A percentile compares a stretch with the other conserved stretches of the same genome.
Conservation (phyloP, 2,888 invertebrate species). For the Fragum sueziense region DNA sequence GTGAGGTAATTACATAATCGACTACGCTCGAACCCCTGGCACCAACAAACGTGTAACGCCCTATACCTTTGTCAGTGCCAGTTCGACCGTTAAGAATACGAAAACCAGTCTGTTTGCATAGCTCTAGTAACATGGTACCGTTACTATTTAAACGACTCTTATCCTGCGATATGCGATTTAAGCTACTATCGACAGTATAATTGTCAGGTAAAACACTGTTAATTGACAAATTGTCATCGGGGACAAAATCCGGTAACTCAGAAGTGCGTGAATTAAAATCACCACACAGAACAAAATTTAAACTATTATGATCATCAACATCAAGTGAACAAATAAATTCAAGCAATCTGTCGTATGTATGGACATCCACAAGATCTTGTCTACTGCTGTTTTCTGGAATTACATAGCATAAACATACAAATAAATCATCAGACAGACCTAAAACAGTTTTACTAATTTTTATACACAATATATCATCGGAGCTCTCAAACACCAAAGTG, state of each 20-base stretch:
- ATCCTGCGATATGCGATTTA: constrained; percentile 6
- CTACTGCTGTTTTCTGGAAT: background rate
- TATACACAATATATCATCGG: constrained; percentile 15
- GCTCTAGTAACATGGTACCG: constrained; percentile 8
- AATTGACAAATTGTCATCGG: background rate
- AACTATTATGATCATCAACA: background rate
- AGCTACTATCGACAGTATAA: background rate
- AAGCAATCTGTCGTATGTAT: constrained; percentile 1
- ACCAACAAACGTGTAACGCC: constrained; percentile 15
- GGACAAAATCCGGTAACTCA: background rate
- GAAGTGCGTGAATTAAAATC: background rate
- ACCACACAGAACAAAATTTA: constrained; percentile 7
- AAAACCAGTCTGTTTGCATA: constrained; percentile 16
- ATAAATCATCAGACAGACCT: background rate
- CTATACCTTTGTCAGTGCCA: background rate
- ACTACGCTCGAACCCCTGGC: constrained; percentile 19
- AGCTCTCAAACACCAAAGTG: background rate
- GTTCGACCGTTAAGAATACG: background rate
- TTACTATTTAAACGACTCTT: too few species aligned
- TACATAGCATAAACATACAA: background rate
- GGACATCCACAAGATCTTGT: background rate
- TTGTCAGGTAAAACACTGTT: background rate
- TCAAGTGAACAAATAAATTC: background rate
- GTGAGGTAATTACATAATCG: constrained; percentile 15
- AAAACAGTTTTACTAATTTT: background rate